These are phyloP conservation scores for Meriones psammophilus DNA, from an alignment of 2,797 vertebrate species.

Conservation along the genomic window DNA sequence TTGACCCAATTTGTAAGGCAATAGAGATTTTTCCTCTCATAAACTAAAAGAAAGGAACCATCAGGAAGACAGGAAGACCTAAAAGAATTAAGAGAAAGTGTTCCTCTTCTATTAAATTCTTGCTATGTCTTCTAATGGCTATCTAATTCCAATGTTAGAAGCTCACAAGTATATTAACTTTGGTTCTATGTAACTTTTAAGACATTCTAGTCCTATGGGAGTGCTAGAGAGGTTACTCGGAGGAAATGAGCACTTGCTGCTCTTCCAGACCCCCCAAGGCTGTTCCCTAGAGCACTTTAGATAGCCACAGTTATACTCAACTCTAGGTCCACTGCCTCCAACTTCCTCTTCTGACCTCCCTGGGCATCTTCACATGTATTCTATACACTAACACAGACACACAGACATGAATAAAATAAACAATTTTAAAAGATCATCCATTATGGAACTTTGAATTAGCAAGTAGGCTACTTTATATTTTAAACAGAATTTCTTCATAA, in stretches of 20 bases:
- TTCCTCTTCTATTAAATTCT: neutral
- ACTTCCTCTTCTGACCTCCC: neutral
- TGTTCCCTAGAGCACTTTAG: neutral
- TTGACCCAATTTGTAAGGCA: slow-evolving; percentile 55
- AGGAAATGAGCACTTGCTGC: neutral
- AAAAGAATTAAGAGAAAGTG: slow-evolving; percentile 31
- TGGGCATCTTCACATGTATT: neutral
- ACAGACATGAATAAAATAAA: neutral
- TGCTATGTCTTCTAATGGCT: neutral
- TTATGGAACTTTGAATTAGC: neutral
- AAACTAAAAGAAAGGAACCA: slow-evolving; percentile 50
- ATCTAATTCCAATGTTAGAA: slow-evolving; percentile 7
- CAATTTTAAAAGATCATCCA: neutral
- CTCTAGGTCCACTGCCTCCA: neutral
- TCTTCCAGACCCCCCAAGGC: neutral
- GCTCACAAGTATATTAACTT: neutral
- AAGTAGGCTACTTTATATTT: neutral
- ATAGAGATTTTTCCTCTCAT: slow-evolving; percentile 37
- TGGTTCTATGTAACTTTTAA: neutral
- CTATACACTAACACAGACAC: neutral
- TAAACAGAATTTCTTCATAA: neutral
- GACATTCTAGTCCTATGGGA: neutral
- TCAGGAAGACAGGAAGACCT: slow-evolving; percentile 2
- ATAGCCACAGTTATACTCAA: neutral
- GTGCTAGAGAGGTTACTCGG: neutral